phyloP scores from a whole-genome alignment of 2,797 vertebrate species.

The Dallia pectoralis region DNA sequence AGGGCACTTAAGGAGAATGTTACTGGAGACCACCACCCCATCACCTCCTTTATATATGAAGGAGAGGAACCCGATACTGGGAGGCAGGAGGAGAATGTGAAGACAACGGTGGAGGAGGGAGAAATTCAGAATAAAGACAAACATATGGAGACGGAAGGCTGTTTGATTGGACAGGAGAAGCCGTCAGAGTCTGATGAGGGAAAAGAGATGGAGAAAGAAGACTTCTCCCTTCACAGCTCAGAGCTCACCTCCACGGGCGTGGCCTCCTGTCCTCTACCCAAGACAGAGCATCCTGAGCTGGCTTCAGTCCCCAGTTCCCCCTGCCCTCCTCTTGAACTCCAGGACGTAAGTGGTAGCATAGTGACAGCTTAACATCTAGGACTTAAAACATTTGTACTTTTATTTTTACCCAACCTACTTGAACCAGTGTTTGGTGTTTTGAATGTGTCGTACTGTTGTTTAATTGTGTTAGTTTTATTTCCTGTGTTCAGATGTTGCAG shows the following conservation, averaged over 20 bases:
- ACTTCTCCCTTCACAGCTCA: not conserved
- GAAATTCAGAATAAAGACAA: not conserved
- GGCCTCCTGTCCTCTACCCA: not conserved
- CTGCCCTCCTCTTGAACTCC: conserved; percentile 8
- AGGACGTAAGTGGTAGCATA: conserved; percentile 29
- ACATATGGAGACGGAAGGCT: not conserved
- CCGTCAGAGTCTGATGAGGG: not conserved
- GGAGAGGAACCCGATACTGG: conserved; percentile 5
- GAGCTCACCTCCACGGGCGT: conserved; percentile 5
- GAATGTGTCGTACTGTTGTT: too few relatives aligned
- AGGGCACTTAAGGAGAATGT: conserved; percentile 66
- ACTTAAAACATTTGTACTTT: too few relatives aligned
- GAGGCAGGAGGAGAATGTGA: not conserved
- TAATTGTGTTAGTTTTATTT: too few relatives aligned
- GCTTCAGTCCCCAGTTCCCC: not conserved
- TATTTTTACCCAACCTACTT: too few relatives aligned
- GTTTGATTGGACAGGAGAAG: not conserved
- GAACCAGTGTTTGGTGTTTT: too few relatives aligned
- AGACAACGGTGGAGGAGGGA: not conserved
- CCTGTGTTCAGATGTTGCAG: conserved; percentile 62
- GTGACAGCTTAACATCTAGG: too few relatives aligned
- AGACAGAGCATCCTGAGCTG: not conserved
- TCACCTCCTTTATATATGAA: conserved; percentile 75
- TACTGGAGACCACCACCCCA: conserved; percentile 52
- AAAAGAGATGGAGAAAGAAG: not conserved